These are phyloP conservation scores for Brachionus rubens DNA, from an alignment of 1,140 invertebrate genomes.

Conservation along the genomic window DNA sequence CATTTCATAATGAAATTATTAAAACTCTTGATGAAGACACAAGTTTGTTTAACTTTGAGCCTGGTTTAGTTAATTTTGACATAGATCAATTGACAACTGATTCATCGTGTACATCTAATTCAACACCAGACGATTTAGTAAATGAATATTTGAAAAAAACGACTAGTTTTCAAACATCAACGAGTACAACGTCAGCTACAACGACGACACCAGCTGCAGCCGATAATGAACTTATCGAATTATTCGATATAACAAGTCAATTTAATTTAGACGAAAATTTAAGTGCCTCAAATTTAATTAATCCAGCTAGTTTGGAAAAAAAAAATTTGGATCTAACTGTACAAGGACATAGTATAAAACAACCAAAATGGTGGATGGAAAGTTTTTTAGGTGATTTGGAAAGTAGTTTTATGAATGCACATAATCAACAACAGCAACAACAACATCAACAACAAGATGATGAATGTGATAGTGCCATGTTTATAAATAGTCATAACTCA, in stretches of 20 bases:
- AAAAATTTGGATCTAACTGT: not conserved
- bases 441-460: not conserved
- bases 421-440: too few species aligned
- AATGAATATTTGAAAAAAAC: not conserved
- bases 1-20: not conserved
- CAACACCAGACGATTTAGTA: slow-evolving; percentile 23
- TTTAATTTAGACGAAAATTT: slow-evolving; percentile 6
- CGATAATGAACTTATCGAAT: slow-evolving; percentile 2
- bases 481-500: not conserved
- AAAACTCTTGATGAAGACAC: not conserved
- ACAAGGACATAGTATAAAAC: slow-evolving; percentile 7
- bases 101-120: slow-evolving; percentile 26
- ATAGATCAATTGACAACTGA: not conserved
- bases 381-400: not conserved
- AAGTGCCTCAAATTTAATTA: not conserved
- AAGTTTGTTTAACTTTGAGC: not conserved
- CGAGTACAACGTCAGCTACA: not conserved
- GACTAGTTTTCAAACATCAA: not conserved
- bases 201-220: too few species aligned
- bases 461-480: slow-evolving; percentile 23
- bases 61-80: not conserved
- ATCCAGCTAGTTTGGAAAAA: not conserved
- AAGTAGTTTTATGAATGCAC: not conserved
- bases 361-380: slow-evolving; percentile 29
- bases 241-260: slow-evolving; percentile 4